phyloP scores from a whole-genome alignment of 2,113 vertebrate genomes.

The Aepyceros melampus region DNA sequence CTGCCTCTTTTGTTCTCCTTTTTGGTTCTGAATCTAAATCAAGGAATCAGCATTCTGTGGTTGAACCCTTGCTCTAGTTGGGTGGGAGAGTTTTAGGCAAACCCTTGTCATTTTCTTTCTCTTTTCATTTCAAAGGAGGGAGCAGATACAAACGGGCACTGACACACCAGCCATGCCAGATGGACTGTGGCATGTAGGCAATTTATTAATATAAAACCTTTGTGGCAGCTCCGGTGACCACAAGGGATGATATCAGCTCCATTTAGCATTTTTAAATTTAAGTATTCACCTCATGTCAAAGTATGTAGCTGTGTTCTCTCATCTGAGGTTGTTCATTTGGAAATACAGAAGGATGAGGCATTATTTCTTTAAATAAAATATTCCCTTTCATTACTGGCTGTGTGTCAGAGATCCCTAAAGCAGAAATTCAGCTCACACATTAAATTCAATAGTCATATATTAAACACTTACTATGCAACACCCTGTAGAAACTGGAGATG shows the following conservation, averaged over 20 bases:
- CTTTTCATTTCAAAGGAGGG: constrained; percentile 37
- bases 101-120: not conserved
- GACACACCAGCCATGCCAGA: not conserved
- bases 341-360: constrained; percentile 11
- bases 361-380: constrained; percentile 66
- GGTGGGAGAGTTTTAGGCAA: not conserved
- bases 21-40: not conserved
- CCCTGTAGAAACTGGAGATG: constrained; percentile 24
- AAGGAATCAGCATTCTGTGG: not conserved
- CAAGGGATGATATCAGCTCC: not conserved
- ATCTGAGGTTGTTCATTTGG: constrained; percentile 46
- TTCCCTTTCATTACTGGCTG: constrained; percentile 39
- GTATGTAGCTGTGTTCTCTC: constrained; percentile 13
- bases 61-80: not conserved
- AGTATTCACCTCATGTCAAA: constrained; percentile 31
- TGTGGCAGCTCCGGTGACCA: not conserved
- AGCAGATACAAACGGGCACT: not conserved
- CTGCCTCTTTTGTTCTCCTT: not conserved
- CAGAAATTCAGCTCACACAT: constrained; percentile 52
- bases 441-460: constrained; percentile 54
- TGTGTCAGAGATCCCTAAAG: constrained; percentile 36
- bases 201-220: constrained; percentile 30
- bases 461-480: constrained; percentile 20
- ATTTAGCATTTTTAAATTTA: constrained; percentile 36
- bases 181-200: not conserved